Evolutionary conservation across 2,888 invertebrate genomes (phyloP), one percentile per base, ranked within the genome.

Genomic region (Syritta pipiens): DNA sequence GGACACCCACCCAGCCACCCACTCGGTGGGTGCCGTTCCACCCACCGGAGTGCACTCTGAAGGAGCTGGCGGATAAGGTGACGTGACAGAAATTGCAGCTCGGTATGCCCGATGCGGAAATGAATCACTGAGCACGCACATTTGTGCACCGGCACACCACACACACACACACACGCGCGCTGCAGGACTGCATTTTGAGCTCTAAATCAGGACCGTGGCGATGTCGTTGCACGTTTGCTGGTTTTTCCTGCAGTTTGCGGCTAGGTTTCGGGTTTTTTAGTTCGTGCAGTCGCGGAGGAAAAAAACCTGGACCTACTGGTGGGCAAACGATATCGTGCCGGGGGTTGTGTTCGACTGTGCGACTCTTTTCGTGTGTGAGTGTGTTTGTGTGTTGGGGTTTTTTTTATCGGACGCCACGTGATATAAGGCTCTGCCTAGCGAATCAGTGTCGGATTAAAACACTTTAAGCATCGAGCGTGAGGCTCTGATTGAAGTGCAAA

Each of bases 61-160:
- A n/a, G n/a, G n/a, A n/a, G 32, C 69, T 55, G 26, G 69, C 59
- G 51, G 77, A 77, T 71, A 65, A 48, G 71, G 46, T 79, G 72
- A 79, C 79, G 79, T 79, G 79, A 79, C 79, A 79, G 60, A 79
- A 79, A 79, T 72, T 79, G 67, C 79, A 79, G 49, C 72, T 62
- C 42, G 72, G 53, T 67, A 79, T 79, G 71, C 72, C 65, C 62
- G 55, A 55, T 79, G 55, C 79, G 79, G 79, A 79, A 79, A 72
- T 79, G 79, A 79, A 72, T 79, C 79, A 79, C 72, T 79, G 79
- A 79, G 67, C 79, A 79, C 79, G 79, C 79, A 79, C 79, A 72
- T 79, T 79, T 72, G 79, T 67, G 60, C 79, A 79, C 60, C 12
- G 65, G 42, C 60, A 60, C 20, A 30, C 65, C 48, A 59, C 28